A percentile compares a stretch with the other conserved stretches of the same genome.
phyloP scores from a whole-genome alignment of 2,888 invertebrate genomes.

The Leptopilina drosophilae region DNA sequence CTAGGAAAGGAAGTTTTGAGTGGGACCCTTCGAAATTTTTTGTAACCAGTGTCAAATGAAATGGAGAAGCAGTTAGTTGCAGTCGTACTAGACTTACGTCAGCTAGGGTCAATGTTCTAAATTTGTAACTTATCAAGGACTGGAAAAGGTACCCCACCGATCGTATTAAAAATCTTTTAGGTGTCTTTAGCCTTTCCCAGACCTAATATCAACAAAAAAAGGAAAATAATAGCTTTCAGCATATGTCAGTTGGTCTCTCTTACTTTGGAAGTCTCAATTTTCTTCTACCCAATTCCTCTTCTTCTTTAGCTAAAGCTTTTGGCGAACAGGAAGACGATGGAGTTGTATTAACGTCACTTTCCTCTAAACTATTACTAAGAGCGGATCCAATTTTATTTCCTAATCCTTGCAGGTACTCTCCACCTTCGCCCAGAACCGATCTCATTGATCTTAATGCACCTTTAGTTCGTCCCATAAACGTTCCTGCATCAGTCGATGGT shows the following conservation, averaged over 20 bases:
- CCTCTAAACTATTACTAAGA: slow-evolving; percentile 74
- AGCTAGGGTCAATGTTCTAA: too few relatives aligned
- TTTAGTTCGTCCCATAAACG: slow-evolving; percentile 73
- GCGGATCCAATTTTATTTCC: slow-evolving; percentile 73
- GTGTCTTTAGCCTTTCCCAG: too few relatives aligned
- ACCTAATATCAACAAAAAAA: too few relatives aligned
- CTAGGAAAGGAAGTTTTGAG: too few relatives aligned
- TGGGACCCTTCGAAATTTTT: too few relatives aligned
- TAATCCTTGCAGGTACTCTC: slow-evolving; percentile 74
- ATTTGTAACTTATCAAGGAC: too few relatives aligned
- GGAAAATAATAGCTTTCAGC: too few relatives aligned
- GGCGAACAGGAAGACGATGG: slow-evolving; percentile 69
- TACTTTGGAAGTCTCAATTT: slow-evolving; percentile 70
- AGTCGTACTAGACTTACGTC: too few relatives aligned
- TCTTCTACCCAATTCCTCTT: slow-evolving; percentile 64
- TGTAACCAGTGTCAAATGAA: too few relatives aligned
- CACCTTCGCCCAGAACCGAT: slow-evolving; percentile 72
- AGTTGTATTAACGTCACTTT: slow-evolving; percentile 70
- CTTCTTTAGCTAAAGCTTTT: slow-evolving; percentile 54
- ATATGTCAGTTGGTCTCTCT: not conserved
- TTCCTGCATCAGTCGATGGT: slow-evolving; percentile 51
- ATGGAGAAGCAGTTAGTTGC: too few relatives aligned
- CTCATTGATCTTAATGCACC: slow-evolving; percentile 74
- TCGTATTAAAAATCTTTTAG: too few relatives aligned
- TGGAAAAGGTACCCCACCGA: too few relatives aligned